Evolutionary conservation across 2,888 invertebrate genomes (phyloP).

Genomic region (Pristionchus fissidentatus): DNA sequence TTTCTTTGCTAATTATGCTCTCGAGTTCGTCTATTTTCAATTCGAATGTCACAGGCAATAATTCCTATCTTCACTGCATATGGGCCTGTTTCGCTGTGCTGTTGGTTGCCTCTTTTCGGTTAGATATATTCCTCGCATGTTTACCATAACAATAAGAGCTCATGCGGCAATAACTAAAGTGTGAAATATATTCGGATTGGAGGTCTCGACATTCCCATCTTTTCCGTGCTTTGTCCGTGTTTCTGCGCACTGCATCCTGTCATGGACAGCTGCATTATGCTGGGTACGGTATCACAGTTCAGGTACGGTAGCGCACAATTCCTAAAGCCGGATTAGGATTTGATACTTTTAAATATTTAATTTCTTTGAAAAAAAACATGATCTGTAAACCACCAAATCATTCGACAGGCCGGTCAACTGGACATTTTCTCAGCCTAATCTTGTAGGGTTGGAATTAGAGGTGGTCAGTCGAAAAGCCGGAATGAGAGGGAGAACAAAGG

Average conservation of each 20-base stretch:
- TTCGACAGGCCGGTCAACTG: no score
- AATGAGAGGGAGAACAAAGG: not conserved
- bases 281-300: conserved; percentile 10
- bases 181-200: no score
- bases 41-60: not conserved
- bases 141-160: no score
- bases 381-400: no score
- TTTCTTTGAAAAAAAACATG: no score
- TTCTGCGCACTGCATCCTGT: conserved; percentile 10
- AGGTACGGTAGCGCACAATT: not conserved
- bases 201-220: not conserved
- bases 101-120: not conserved
- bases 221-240: conserved; percentile 4
- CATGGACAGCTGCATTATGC: not conserved
- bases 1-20: no score
- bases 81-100: not conserved
- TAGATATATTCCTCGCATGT: no score
- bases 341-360: not conserved
- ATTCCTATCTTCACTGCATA: not conserved
- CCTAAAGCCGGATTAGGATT: not conserved
- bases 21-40: no score
- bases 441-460: no score
- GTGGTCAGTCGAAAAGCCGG: no score
- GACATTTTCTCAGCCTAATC: no score
- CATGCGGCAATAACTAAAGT: no score